A percentile compares a stretch with the other conserved stretches of the same genome.
These are phyloP conservation scores for Cremastobaeus sp. DNA, from an alignment of 2,888 invertebrate species.

Conservation along the genomic window DNA sequence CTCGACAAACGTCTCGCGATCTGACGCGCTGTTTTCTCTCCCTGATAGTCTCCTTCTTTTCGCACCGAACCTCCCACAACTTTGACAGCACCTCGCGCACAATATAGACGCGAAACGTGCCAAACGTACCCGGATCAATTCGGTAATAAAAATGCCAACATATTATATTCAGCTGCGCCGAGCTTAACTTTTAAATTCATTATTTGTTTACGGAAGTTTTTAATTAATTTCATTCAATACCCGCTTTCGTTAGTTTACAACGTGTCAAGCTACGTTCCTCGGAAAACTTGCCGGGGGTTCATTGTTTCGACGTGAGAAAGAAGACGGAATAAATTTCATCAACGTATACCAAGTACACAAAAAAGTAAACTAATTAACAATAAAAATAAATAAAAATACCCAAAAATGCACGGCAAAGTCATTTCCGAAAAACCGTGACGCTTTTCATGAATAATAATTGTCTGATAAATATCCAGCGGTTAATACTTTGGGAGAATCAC, in stretches of 20 bases:
- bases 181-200: conserved; percentile 43
- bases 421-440: no score
- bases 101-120: background rate
- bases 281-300: conserved; percentile 40
- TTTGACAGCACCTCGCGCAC: no score
- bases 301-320: conserved; percentile 30
- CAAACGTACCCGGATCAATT: no score
- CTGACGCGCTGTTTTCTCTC: conserved; percentile 1
- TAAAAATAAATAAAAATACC: no score
- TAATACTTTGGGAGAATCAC: background rate
- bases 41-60: no score
- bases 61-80: no score
- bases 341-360: no score
- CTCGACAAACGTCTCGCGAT: conserved; percentile 42
- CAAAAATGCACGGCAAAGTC: no score
- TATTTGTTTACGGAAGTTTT: conserved; percentile 43
- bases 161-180: conserved; percentile 16
- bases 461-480: no score
- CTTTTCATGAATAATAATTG: no score
- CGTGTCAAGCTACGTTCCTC: conserved; percentile 38
- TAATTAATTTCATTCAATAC: conserved; percentile 42
- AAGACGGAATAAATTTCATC: conserved; percentile 23
- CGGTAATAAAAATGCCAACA: conserved; percentile 6
- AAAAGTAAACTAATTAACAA: no score
- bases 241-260: conserved; percentile 51